Evolutionary conservation across 2,113 vertebrate species (phyloP), one percentile per base, ranked within the genome.

Genomic region (Aegithalos caudatus): DNA sequence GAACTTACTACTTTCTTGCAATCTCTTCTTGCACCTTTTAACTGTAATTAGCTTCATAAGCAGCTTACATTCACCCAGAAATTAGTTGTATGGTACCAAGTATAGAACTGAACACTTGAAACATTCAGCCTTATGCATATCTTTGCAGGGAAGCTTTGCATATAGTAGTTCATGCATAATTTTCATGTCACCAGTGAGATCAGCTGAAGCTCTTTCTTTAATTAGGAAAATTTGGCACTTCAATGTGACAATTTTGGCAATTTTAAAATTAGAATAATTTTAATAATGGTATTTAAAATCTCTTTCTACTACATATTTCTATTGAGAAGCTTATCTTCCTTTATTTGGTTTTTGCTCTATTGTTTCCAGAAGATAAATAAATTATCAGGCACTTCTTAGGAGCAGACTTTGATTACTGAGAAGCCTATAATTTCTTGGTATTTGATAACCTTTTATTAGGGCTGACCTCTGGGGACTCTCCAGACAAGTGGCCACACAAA

Each of bases 381-480:
- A 82, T 69, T 28, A 61, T 13, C 62, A 58, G 27, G 11, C n/a
- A 35, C 37, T 72, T 81, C 40, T 69, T 56, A 54, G 3, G 42
- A 88, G 70, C 14, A 79, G 61, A 40, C 10, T 86, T 73, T 45
- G 67, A 60, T 87, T 87, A 56, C 48, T 0, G 1, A 79, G 65
- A 85, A 89, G 31, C n/a, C 61, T 44, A 10, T 57, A 7, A 58
- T 66, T 82, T 94, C 54, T 77, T 6, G 1, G 37, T 64, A 70
- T 92, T 85, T 85, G 87, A 82, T 76, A 94, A 87, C 47, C 60
- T 86, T 94, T 93, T 93, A 88, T 70, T 85, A 62, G 81, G 60
- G 54, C 57, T 88, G 64, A 83, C 47, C 92, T 88, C 73, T 51
- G 35, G 77, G 77, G 77, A 67, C n/a, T 70, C 57, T 78, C 53